Evolutionary conservation across 2,113 vertebrate genomes (phyloP).

Genomic region (Setophaga petechia): DNA sequence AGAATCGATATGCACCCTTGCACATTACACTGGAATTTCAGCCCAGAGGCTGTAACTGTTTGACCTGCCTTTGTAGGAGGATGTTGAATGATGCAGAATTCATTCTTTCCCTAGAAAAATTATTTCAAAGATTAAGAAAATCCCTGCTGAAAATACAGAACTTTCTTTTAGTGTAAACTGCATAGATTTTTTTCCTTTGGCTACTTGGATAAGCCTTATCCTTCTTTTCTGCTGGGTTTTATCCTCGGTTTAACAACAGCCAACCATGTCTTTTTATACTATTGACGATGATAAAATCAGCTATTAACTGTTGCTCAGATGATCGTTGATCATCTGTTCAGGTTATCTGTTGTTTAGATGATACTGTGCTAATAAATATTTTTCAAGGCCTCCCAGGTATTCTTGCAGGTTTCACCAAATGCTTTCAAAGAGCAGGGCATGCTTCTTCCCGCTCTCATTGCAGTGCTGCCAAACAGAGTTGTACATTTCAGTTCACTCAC

Average conservation of each 20-base stretch:
- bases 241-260: not conserved
- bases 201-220: not conserved
- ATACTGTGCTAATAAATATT: not conserved
- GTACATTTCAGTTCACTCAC: not conserved
- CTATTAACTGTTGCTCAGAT: not conserved
- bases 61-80: not conserved
- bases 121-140: not conserved
- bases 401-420: not conserved
- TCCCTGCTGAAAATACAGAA: not conserved
- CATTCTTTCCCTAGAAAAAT: not conserved
- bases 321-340: not conserved
- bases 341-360: not conserved
- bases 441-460: not conserved
- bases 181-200: not conserved
- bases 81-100: not conserved
- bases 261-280: not conserved
- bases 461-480: not conserved
- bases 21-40: not conserved
- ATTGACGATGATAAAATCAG: not conserved
- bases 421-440: not conserved
- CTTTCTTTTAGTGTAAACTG: not conserved
- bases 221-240: not conserved
- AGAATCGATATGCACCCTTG: not conserved
- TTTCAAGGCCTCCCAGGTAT: not conserved
- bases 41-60: not conserved